Evolutionary conservation across 2,113 vertebrate genomes (phyloP).

Genomic region (Cyphomyrus plagiostoma): DNA sequence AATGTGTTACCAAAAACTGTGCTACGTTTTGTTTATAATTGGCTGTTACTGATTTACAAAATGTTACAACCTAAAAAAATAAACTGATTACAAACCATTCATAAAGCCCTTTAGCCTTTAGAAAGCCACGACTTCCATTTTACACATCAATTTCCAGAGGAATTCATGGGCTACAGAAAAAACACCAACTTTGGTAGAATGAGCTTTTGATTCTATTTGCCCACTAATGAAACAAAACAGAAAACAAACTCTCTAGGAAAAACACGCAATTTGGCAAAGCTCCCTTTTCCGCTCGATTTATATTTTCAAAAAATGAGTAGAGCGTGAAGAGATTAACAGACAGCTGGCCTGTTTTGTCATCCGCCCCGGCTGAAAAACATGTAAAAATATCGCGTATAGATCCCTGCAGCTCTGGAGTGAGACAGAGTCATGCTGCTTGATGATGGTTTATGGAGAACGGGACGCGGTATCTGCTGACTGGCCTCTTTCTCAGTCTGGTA

Average conservation of each 20-base stretch:
- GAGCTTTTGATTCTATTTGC: background rate
- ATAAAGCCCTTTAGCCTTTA: background rate
- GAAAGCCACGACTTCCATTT: background rate
- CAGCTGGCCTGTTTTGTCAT: background rate
- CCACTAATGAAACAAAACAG: background rate
- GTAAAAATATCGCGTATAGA: background rate
- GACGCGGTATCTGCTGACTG: background rate
- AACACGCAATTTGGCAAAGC: background rate
- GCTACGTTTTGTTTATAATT: background rate
- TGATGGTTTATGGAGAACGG: background rate
- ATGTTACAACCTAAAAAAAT: background rate
- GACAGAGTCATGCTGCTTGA: background rate
- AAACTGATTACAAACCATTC: background rate
- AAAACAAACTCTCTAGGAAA: background rate
- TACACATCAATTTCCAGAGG: background rate
- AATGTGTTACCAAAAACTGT: too few relatives aligned
- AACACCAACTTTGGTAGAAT: background rate
- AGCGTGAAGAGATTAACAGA: background rate
- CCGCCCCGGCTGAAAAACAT: background rate
- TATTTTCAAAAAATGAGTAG: background rate
- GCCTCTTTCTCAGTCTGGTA: background rate
- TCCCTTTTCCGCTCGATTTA: background rate
- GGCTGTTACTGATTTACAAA: background rate
- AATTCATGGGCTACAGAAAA: background rate
- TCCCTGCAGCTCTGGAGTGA: background rate